Conservation (phyloP, 2,113 vertebrate species). For the Syngnathoides biaculeatus region DNA sequence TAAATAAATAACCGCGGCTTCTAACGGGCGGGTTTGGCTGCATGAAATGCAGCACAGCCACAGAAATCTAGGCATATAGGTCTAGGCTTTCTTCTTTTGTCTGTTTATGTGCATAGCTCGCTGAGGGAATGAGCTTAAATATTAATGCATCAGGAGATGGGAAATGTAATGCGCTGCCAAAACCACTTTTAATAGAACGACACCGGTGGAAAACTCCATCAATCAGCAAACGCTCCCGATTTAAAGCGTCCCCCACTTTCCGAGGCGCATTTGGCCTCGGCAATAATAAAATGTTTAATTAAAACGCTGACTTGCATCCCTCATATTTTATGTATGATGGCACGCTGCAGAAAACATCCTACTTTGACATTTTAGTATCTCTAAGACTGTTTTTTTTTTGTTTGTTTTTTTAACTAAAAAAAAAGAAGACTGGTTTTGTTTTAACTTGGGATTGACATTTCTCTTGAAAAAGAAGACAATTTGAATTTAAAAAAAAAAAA, state of each 20-base stretch:
- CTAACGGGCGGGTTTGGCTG: constrained; percentile 6
- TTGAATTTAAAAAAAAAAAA: neutral
- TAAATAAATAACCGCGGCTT: constrained; percentile 4
- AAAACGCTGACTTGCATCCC: constrained; percentile 3
- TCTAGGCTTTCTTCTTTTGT: constrained; percentile 16
- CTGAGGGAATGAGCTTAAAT: constrained; percentile 10
- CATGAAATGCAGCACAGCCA: constrained; percentile 27
- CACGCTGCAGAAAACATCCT: neutral
- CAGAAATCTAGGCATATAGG: constrained; percentile 7
- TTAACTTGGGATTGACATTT: neutral
- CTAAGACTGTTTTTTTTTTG: neutral
- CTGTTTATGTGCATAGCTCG: constrained; percentile 14
- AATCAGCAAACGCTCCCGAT: constrained; percentile 1
- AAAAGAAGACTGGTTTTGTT: neutral
- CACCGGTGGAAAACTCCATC: neutral
- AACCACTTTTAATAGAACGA: constrained; percentile 8
- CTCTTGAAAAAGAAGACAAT: neutral
- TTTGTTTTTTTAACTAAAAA: neutral
- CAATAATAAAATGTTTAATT: constrained; percentile 15
- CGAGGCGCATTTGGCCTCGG: neutral
- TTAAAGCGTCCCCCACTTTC: constrained; percentile 1
- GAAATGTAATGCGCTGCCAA: constrained; percentile 8
- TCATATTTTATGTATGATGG: constrained; percentile 21
- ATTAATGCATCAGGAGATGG: constrained; percentile 17
- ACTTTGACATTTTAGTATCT: neutral